These are phyloP conservation scores for Drosophila rhopaloa DNA, from an alignment of 1,140 invertebrate genomes.

Conservation along the genomic window DNA sequence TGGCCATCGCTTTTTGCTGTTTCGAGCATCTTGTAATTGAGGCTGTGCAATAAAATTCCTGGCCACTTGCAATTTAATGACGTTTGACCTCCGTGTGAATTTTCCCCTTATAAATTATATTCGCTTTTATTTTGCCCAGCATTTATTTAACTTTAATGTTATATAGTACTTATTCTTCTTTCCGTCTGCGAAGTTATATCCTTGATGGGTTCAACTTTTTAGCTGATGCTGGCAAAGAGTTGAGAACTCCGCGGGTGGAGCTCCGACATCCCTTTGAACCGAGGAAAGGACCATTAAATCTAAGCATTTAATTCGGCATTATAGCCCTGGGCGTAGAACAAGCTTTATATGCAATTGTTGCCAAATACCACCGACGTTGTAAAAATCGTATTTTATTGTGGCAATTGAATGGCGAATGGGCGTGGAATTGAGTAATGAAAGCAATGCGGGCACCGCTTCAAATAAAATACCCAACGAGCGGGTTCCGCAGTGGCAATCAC, in stretches of 20 bases:
- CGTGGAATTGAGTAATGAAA: constrained; percentile 80
- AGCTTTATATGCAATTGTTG: constrained; percentile 52
- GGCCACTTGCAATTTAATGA: constrained; percentile 52
- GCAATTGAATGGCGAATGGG: constrained; percentile 81
- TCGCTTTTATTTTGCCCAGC: neutral
- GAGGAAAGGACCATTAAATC: constrained; percentile 29
- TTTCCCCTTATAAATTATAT: constrained; percentile 14
- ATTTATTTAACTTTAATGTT: constrained; percentile 1
- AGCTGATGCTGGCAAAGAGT: constrained; percentile 29
- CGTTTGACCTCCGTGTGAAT: constrained; percentile 27
- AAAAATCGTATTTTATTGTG: constrained; percentile 77
- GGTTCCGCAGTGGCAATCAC: constrained; percentile 31
- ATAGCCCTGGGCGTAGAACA: constrained; percentile 47
- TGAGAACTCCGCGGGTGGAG: constrained; percentile 10
- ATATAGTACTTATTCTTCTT: neutral
- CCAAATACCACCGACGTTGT: constrained; percentile 64
- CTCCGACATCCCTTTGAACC: neutral
- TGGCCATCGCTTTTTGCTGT: constrained; percentile 28
- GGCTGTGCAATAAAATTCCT: constrained; percentile 58
- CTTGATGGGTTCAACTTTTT: constrained; percentile 20
- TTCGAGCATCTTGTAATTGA: constrained; percentile 56
- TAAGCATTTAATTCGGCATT: constrained; percentile 63
- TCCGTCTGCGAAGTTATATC: neutral
- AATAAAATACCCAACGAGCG: constrained; percentile 28
- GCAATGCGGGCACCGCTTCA: constrained; percentile 30